Percentiles rank a stretch among this genome's conserved stretches.
These are phyloP conservation scores for Macropus fuliginosus DNA, from an alignment of 2,797 vertebrate genomes.

Conservation along the genomic window DNA sequence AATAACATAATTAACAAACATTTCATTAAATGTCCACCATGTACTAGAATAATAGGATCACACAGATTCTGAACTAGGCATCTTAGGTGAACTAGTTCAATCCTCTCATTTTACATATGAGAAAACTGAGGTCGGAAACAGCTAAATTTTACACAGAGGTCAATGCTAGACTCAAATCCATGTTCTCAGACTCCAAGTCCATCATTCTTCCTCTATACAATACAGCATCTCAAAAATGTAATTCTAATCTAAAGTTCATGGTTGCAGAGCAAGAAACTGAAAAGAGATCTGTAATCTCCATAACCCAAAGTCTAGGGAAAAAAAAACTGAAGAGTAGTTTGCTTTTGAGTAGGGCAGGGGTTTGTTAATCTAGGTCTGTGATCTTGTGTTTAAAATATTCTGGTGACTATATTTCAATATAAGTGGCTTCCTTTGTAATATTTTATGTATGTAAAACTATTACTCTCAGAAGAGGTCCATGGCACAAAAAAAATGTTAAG, in stretches of 20 bases:
- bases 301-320: neutral
- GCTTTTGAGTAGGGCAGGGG: neutral
- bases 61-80: neutral
- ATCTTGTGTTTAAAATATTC: neutral
- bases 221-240: neutral
- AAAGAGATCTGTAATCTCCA: neutral
- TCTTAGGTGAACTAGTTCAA: neutral
- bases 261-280: slow-evolving; percentile 2
- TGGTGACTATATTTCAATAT: neutral
- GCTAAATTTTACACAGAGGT: neutral
- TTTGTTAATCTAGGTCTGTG: neutral
- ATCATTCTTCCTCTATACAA: neutral
- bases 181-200: neutral
- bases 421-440: neutral
- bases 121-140: neutral
- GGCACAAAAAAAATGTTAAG: neutral
- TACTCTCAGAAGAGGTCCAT: neutral
- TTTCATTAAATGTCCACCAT: neutral
- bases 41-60: neutral
- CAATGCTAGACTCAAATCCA: neutral
- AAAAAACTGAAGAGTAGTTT: neutral
- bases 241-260: slow-evolving; percentile 16
- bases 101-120: neutral
- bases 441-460: neutral
- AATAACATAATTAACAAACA: slow-evolving; percentile 2